Percentiles rank a stretch among this genome's conserved stretches.
Evolutionary conservation across 2,888 invertebrate species (phyloP).

Genomic region (Rhorus exstirpatorius): DNA sequence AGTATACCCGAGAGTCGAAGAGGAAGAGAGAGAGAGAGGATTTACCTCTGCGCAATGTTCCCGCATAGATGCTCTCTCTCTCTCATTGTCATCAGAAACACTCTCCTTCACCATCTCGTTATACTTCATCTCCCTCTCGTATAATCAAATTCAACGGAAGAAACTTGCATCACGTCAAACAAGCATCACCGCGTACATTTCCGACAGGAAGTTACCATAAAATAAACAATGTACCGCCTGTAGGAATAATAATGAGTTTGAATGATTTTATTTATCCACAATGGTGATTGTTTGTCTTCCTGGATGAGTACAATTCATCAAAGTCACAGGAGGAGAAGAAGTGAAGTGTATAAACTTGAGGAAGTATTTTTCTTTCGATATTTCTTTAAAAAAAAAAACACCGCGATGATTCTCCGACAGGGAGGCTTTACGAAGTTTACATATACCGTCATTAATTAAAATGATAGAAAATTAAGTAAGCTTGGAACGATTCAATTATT

Average conservation of each 20-base stretch:
- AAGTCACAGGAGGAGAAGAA: background rate
- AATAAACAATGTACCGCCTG: constrained; percentile 9
- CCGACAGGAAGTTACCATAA: background rate
- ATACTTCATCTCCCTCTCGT: constrained; percentile 11
- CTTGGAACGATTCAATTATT: no score
- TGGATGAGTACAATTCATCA: background rate
- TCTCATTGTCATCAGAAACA: background rate
- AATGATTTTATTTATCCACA: constrained; percentile 9
- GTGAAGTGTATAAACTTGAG: no score
- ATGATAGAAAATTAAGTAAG: no score
- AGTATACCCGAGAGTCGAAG: background rate
- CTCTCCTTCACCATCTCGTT: background rate
- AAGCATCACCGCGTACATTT: background rate
- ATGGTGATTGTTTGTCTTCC: background rate
- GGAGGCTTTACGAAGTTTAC: no score
- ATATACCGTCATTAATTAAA: no score
- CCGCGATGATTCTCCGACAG: background rate
- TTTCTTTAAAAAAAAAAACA: no score
- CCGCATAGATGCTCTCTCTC: background rate
- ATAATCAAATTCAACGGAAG: constrained; percentile 58
- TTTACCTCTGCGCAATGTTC: no score
- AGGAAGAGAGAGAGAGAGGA: constrained; percentile 9
- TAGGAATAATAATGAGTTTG: constrained; percentile 14
- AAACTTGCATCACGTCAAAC: constrained; percentile 58
- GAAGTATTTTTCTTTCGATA: background rate